These are phyloP conservation scores for Neuroscelio doddi DNA, from an alignment of 2,888 invertebrate genomes.

Conservation along the genomic window DNA sequence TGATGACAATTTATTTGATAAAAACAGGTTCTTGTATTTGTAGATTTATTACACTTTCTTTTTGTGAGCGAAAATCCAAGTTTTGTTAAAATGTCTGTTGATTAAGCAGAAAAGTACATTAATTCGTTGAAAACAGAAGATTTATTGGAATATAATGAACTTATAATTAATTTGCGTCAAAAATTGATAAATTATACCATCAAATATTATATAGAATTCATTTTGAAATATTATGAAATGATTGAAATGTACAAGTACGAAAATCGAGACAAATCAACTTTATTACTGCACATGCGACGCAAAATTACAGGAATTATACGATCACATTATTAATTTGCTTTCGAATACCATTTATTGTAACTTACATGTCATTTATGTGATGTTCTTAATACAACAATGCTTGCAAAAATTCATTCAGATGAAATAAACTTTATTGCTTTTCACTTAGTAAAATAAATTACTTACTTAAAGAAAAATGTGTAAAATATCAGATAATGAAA, in stretches of 20 bases:
- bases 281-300: neutral
- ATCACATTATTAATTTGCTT: slow-evolving; percentile 5
- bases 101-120: too few species aligned
- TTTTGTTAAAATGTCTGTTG: too few species aligned
- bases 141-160: too few species aligned
- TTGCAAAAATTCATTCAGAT: neutral
- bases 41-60: too few species aligned
- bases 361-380: slow-evolving; percentile 52
- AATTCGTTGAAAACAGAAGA: too few species aligned
- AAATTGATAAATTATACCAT: too few species aligned
- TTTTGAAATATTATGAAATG: too few species aligned
- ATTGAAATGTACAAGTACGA: slow-evolving; percentile 10
- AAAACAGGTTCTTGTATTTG: too few species aligned
- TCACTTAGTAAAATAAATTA: slow-evolving; percentile 42
- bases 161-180: too few species aligned
- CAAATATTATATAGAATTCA: too few species aligned
- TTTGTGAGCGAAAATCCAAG: too few species aligned
- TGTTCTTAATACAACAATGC: slow-evolving; percentile 4
- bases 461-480: slow-evolving; percentile 12
- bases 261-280: slow-evolving; percentile 1
- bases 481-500: slow-evolving; percentile 38
- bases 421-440: slow-evolving; percentile 8
- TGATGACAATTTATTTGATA: too few species aligned
- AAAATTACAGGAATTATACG: slow-evolving; percentile 12
- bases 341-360: slow-evolving; percentile 35